Conservation (phyloP, 1,140 invertebrate species). For the Pseudomyrmex pallidus region DNA sequence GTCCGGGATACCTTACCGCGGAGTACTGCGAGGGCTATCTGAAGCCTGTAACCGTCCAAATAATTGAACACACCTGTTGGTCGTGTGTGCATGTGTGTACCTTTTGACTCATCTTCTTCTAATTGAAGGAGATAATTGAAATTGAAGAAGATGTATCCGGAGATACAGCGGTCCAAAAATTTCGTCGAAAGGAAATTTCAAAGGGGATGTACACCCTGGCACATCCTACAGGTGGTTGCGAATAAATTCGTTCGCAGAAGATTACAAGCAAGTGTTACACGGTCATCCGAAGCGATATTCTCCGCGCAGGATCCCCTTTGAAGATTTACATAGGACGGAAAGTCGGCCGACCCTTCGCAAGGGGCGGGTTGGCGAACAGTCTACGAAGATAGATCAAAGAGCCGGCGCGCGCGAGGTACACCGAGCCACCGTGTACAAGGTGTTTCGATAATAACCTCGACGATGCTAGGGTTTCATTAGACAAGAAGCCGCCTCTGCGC, state of each 20-base stretch:
- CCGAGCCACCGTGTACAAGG: conserved; percentile 14
- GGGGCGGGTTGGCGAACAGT: neutral
- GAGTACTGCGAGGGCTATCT: conserved; percentile 5
- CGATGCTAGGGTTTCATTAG: conserved; percentile 61
- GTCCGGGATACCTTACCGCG: neutral
- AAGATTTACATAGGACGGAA: neutral
- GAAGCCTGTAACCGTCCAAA: conserved; percentile 25
- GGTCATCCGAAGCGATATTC: conserved; percentile 13
- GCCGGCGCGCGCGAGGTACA: conserved; percentile 1
- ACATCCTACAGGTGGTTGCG: conserved; percentile 67
- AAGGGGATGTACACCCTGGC: neutral
- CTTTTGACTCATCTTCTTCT: neutral
- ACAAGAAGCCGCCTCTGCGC: conserved; percentile 8
- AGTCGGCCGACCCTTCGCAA: neutral
- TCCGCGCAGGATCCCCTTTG: conserved; percentile 11
- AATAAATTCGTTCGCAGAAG: conserved; percentile 26
- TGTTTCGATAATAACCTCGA: conserved; percentile 39
- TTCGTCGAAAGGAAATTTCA: neutral
- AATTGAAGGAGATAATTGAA: conserved; percentile 12
- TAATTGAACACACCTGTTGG: conserved; percentile 30
- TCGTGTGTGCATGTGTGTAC: neutral
- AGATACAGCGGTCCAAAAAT: neutral
- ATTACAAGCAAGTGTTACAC: conserved; percentile 42
- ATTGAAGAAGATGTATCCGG: too few relatives aligned
- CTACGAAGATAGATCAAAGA: conserved; percentile 62